Conservation (phyloP, 2,113 vertebrate species). For the Anser brachyrhynchus region DNA sequence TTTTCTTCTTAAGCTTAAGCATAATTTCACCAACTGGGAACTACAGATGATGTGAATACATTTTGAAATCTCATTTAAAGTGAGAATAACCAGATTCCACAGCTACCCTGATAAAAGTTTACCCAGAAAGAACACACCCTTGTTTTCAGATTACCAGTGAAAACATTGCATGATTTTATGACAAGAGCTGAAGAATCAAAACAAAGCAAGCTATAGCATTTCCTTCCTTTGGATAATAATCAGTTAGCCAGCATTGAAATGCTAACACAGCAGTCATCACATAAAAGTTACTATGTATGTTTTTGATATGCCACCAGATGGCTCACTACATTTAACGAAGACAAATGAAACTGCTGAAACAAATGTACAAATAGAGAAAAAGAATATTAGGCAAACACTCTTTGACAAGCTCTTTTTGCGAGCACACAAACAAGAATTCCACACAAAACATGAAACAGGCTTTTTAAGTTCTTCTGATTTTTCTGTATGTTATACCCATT, state of each 20-base stretch:
- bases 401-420: not conserved
- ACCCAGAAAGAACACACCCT: accelerated
- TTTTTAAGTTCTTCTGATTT: not conserved
- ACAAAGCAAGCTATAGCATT: not conserved
- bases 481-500: not conserved
- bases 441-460: not conserved
- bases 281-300: not conserved
- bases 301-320: constrained; percentile 39
- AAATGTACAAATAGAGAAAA: not conserved
- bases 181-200: not conserved
- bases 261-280: not conserved
- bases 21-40: not conserved
- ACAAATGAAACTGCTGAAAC: not conserved
- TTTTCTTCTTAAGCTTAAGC: not conserved
- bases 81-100: not conserved
- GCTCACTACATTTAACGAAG: not conserved
- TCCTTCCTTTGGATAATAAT: not conserved
- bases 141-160: not conserved
- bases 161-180: not conserved
- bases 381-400: not conserved
- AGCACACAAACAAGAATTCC: not conserved
- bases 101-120: not conserved
- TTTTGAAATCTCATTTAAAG: not conserved
- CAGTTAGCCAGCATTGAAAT: not conserved
- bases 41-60: not conserved